These are phyloP conservation scores for Drosophila peninsularis DNA, from an alignment of 2,888 invertebrate genomes.

Conservation along the genomic window DNA sequence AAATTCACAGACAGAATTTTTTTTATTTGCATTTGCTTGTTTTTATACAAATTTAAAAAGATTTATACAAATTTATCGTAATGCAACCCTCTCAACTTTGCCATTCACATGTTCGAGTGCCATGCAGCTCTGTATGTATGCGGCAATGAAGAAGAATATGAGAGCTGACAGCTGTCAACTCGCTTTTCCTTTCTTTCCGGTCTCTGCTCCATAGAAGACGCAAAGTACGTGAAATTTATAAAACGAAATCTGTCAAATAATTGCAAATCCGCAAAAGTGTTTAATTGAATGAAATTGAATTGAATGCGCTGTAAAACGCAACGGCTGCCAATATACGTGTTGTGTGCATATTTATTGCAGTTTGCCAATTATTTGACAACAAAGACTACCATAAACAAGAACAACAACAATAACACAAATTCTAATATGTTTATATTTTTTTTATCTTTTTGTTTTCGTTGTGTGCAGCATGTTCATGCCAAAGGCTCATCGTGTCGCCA, in stretches of 20 bases:
- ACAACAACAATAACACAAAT: conserved; percentile 42
- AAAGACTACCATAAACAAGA: conserved; percentile 33
- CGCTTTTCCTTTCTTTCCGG: conserved; percentile 84
- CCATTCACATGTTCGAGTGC: conserved; percentile 36
- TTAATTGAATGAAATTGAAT: conserved; percentile 24
- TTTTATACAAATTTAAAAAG: not conserved
- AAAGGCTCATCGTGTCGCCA: conserved; percentile 97
- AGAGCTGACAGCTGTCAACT: conserved; percentile 68
- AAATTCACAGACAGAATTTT: not conserved
- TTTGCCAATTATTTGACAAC: conserved; percentile 31
- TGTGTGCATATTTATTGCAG: conserved; percentile 43
- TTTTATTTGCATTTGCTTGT: too few relatives aligned
- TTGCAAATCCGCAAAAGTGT: conserved; percentile 56
- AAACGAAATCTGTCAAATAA: conserved; percentile 77
- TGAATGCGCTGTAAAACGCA: conserved; percentile 13
- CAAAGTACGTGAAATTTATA: conserved; percentile 81
- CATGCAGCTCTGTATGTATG: conserved; percentile 43
- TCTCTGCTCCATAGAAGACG: conserved; percentile 82
- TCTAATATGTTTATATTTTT: conserved; percentile 46
- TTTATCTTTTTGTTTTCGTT: conserved; percentile 48
- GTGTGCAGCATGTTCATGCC: conserved; percentile 99
- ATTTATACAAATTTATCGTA: not conserved
- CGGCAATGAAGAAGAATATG: conserved; percentile 50
- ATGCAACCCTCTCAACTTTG: not conserved
- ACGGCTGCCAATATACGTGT: conserved; percentile 28